Conservation (phyloP, 2,797 vertebrate species). For the Sebastes minor region DNA sequence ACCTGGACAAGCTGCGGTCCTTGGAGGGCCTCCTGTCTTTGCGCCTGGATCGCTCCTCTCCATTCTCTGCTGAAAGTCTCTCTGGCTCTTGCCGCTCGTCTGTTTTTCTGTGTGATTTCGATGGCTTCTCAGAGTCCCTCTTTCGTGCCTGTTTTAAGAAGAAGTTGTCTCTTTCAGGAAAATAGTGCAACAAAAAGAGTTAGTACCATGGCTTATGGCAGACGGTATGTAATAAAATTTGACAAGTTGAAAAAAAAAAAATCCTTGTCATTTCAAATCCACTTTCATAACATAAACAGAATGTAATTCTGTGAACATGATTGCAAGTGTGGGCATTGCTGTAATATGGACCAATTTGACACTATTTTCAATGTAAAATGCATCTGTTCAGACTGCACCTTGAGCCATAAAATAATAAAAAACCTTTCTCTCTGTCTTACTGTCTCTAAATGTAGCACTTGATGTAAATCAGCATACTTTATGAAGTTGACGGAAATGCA, state of each 20-base stretch:
- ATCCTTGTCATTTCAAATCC: constrained; percentile 74
- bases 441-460: not conserved
- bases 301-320: constrained; percentile 31
- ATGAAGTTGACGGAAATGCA: not conserved
- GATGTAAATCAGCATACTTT: not conserved
- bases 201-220: constrained; percentile 91
- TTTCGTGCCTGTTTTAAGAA: constrained; percentile 99
- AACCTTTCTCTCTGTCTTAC: too few relatives aligned
- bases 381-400: not conserved
- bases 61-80: constrained; percentile 91
- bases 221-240: constrained; percentile 67
- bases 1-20: constrained; percentile 91
- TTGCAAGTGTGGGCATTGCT: constrained; percentile 17
- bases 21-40: constrained; percentile 90
- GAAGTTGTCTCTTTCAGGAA: constrained; percentile 99
- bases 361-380: not conserved
- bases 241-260: constrained; percentile 68
- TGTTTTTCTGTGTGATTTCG: constrained; percentile 90
- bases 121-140: constrained; percentile 92
- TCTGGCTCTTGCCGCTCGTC: constrained; percentile 91
- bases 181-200: constrained; percentile 99
- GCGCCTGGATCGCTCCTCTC: constrained; percentile 92
- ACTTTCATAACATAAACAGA: constrained; percentile 44
- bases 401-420: not conserved
- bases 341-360: not conserved